These are phyloP conservation scores for Indri indri DNA, from an alignment of 2,113 vertebrate species.

Conservation along the genomic window DNA sequence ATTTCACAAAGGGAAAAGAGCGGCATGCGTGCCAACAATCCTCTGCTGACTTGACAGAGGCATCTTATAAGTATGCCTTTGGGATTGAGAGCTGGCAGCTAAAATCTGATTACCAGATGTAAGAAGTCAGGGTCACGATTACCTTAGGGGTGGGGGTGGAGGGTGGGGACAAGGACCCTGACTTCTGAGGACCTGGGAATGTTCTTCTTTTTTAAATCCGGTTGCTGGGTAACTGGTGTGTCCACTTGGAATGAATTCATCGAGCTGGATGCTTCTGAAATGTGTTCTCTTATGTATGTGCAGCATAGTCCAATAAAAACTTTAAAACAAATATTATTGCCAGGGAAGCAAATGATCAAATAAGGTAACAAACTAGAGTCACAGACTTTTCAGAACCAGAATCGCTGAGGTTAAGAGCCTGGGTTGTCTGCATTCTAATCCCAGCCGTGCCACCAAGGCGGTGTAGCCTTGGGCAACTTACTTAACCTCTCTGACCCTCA, in stretches of 20 bases:
- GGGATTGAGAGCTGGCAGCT: neutral
- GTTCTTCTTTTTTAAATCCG: neutral
- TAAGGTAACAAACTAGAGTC: neutral
- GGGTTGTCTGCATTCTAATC: neutral
- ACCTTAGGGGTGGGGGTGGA: too few species aligned
- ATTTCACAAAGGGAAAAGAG: neutral
- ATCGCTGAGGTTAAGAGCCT: neutral
- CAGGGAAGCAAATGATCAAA: neutral
- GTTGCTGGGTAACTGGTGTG: neutral
- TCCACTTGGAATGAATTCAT: neutral
- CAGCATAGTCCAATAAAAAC: neutral
- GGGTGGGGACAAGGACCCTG: accelerated
- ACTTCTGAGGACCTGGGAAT: neutral
- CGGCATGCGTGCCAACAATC: accelerated
- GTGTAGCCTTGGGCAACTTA: neutral
- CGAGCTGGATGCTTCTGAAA: neutral
- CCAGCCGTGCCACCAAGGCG: neutral
- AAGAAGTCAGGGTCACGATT: neutral
- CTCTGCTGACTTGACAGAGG: neutral
- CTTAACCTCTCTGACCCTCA: neutral
- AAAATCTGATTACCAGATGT: neutral
- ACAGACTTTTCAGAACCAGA: neutral
- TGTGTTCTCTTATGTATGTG: neutral
- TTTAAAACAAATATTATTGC: neutral
- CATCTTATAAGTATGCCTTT: neutral